Percentiles rank a stretch among this genome's conserved stretches.
These are phyloP conservation scores for Trochalopteron elliotii DNA, from an alignment of 2,113 vertebrate genomes.

Conservation along the genomic window DNA sequence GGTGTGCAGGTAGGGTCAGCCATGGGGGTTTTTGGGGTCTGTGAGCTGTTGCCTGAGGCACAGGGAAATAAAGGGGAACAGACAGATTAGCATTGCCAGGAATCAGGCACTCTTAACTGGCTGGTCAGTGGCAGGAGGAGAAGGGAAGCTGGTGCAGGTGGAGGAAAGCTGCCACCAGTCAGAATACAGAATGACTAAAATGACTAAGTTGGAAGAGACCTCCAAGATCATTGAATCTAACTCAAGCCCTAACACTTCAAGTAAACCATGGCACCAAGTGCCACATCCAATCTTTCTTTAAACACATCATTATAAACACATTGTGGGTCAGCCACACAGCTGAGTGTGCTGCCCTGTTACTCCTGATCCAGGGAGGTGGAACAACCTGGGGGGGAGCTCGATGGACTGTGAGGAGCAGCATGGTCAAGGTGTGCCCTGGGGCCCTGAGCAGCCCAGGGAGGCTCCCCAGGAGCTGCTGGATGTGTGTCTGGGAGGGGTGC, in stretches of 20 bases:
- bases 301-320: background rate
- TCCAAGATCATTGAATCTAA: background rate
- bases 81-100: background rate
- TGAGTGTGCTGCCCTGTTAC: background rate
- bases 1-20: background rate
- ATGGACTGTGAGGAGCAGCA: background rate
- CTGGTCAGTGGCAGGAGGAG: background rate
- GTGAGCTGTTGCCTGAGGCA: background rate
- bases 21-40: rapidly evolving
- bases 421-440: background rate
- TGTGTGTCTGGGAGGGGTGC: too few relatives aligned
- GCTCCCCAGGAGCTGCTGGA: background rate
- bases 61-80: background rate
- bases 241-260: background rate
- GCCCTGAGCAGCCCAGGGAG: background rate
- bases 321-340: background rate
- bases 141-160: background rate
- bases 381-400: background rate
- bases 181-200: background rate
- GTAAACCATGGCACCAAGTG: background rate
- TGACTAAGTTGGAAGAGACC: background rate
- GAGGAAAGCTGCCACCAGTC: background rate
- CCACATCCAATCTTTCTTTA: background rate
- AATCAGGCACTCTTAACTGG: rapidly evolving
- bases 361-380: background rate